These are phyloP conservation scores for Ridgeia piscesae DNA, from an alignment of 1,140 invertebrate species.

Conservation along the genomic window DNA sequence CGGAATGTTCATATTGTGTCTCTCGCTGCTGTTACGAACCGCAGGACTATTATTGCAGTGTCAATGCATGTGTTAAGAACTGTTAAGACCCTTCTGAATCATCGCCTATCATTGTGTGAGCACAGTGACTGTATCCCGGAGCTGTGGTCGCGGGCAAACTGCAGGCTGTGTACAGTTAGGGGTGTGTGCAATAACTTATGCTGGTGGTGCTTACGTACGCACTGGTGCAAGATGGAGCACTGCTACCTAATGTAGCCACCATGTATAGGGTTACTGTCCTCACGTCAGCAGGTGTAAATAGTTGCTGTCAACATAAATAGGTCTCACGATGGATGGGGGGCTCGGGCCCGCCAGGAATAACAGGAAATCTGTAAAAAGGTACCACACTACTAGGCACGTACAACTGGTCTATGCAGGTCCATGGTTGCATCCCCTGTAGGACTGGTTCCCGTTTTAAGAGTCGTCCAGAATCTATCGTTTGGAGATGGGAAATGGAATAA, in stretches of 20 bases:
- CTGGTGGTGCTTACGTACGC: neutral
- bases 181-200: neutral
- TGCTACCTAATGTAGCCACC: neutral
- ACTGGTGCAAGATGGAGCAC: neutral
- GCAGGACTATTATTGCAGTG: neutral
- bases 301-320: neutral
- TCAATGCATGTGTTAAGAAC: neutral
- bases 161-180: neutral
- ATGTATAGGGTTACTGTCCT: neutral
- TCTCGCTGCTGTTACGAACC: neutral
- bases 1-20: neutral
- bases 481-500: neutral
- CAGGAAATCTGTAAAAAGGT: neutral
- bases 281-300: neutral
- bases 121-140: neutral
- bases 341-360: neutral
- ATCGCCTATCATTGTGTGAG: neutral
- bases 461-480: neutral
- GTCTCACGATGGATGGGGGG: neutral
- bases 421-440: neutral
- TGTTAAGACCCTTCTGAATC: neutral
- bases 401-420: neutral
- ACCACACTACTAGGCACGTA: neutral
- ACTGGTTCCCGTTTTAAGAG: neutral
- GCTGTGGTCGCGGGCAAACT: neutral